Base-by-base conservation (phyloP, 2,797 vertebrate species). In the Varecia variegata region DNA sequence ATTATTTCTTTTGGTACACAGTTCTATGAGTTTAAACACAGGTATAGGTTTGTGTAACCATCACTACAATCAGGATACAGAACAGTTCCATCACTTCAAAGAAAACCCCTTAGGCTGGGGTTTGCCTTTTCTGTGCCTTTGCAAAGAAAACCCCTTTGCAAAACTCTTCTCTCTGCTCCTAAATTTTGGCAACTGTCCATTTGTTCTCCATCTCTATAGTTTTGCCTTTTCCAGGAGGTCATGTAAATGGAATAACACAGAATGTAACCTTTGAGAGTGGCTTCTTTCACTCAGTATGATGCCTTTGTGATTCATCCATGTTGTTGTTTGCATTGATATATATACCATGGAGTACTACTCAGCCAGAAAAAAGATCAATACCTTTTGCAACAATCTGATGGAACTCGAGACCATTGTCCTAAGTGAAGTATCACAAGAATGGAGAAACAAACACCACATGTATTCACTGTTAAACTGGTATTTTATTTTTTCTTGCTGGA, bases 221-320 rank as follows among this genome's bases (percentile, higher is more conserved):
- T 91, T 58, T 91, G 25, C 56, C 52, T 71, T 93, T 87, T 93
- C n/a, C 23, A 84, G 76, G 80, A 86, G 47, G 30, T 87, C 23
- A 32, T 56, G 38, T 54, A 95, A 95, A 90, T 92, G 43, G 60
- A 96, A 65, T 83, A 25, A 54, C 74, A 65, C 45, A 58, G 27
- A 87, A 67, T 30, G 6, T 56, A 60, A 81, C 67, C 54, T 95
- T 71, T 73, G 58, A 94, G 82, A 85, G 50, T 58, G 56, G 23
- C 82, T 96, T 88, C 67, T 87, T 93, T 89, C 70, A 77, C 88
- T 96, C 52, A 94, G 90, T 30, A 71, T 70, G 56, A 58, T 50
- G n/a, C 5, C 52, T 76, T 30, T 87, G 87, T 47, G 68, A 88
- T 60, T 68, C 43, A 68, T 4, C 4, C 20, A 32, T 38, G 45